Percentiles rank a stretch among this genome's conserved stretches.
Evolutionary conservation across 1,140 invertebrate species (phyloP).

Genomic region (Centruroides sculpturatus): DNA sequence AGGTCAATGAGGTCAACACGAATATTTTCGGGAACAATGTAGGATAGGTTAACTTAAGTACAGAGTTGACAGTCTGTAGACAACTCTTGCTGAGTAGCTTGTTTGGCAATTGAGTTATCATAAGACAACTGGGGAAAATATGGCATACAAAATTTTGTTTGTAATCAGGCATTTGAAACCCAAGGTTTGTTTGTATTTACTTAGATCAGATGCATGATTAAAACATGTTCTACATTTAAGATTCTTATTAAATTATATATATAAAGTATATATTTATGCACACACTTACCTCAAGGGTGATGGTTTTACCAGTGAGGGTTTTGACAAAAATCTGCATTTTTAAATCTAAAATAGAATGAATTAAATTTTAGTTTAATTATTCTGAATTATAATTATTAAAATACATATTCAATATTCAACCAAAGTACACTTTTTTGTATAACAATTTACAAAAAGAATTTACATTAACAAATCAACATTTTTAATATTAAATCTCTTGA

Average conservation of each 20-base stretch:
- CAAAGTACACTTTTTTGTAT: too few species aligned
- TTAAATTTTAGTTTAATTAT: not conserved
- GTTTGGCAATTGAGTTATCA: too few species aligned
- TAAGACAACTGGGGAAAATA: not conserved
- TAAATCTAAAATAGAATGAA: not conserved
- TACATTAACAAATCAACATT: too few species aligned
- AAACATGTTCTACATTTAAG: not conserved
- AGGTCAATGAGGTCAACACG: too few species aligned
- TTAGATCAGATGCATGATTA: not conserved
- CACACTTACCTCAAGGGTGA: slow-evolving; percentile 31
- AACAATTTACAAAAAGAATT: too few species aligned
- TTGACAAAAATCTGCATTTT: slow-evolving; percentile 28
- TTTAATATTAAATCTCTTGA: too few species aligned
- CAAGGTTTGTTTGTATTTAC: not conserved
- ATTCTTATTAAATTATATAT: not conserved
- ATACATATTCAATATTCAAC: not conserved
- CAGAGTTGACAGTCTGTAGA: too few species aligned
- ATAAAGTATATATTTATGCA: not conserved
- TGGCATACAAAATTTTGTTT: not conserved
- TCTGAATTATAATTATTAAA: not conserved
- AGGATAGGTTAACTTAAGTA: too few species aligned
- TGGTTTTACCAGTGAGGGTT: slow-evolving; percentile 46
- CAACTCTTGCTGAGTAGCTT: too few species aligned
- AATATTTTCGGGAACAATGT: too few species aligned
- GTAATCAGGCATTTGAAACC: not conserved